These are phyloP conservation scores for Enteromius afrohamiltoni DNA, from an alignment of 2,797 vertebrate species.

Conservation along the genomic window DNA sequence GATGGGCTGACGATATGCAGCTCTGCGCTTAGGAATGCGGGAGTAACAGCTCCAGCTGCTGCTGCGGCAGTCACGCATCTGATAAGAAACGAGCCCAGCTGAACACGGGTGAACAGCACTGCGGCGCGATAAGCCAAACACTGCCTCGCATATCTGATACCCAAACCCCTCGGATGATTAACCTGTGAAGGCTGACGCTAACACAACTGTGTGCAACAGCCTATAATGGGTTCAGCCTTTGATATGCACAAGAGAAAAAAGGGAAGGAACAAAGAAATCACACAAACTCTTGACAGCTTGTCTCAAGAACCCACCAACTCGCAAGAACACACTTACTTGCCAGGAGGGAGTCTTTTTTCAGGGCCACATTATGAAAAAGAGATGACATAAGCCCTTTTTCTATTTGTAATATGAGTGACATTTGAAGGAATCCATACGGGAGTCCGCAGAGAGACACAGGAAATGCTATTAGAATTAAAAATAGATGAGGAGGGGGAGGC, in stretches of 20 bases:
- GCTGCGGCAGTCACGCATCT: constrained; percentile 2
- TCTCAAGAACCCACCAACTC: constrained; percentile 14
- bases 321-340: constrained; percentile 24
- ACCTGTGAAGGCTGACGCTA: constrained; percentile 4
- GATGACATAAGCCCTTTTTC: constrained; percentile 20
- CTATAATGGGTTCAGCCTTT: constrained; percentile 21
- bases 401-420: constrained; percentile 52
- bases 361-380: constrained; percentile 41
- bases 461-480: constrained; percentile 59
- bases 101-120: constrained; percentile 40
- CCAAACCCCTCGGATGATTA: constrained; percentile 20
- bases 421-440: constrained; percentile 39
- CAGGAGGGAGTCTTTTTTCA: not conserved
- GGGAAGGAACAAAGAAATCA: constrained; percentile 10
- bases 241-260: constrained; percentile 20
- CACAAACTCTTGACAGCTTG: not conserved
- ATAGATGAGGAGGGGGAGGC: constrained; percentile 46
- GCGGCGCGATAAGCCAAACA: constrained; percentile 30
- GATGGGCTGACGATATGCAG: constrained; percentile 27
- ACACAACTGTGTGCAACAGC: not conserved
- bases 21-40: constrained; percentile 24
- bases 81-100: constrained; percentile 30
- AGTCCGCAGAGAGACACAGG: constrained; percentile 31
- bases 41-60: constrained; percentile 17
- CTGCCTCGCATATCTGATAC: constrained; percentile 4